A percentile compares a stretch with the other conserved stretches of the same genome.
Evolutionary conservation across 1,140 invertebrate genomes (phyloP).

Genomic region (Drosophila nigromelanica): DNA sequence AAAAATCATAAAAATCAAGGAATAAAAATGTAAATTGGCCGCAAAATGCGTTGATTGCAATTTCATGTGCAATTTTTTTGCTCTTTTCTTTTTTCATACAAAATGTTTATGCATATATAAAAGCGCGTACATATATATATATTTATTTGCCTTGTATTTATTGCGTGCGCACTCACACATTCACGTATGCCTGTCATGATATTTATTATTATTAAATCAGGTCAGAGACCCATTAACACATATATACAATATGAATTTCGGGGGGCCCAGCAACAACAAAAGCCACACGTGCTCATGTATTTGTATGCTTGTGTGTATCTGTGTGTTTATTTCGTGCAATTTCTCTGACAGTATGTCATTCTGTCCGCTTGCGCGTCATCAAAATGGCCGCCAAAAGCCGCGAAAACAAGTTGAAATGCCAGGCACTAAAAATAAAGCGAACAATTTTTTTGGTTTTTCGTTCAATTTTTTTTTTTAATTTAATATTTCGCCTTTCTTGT

Average conservation of each 20-base stretch:
- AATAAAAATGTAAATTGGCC: constrained; percentile 13
- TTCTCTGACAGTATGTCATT: constrained; percentile 38
- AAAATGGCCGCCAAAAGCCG: constrained; percentile 55
- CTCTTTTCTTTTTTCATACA: neutral
- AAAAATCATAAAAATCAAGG: constrained; percentile 11
- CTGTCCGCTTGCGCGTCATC: constrained; percentile 53
- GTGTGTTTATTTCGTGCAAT: constrained; percentile 16
- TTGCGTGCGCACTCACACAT: constrained; percentile 25
- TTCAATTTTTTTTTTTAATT: constrained; percentile 3
- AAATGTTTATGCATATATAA: constrained; percentile 6
- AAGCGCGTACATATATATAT: neutral
- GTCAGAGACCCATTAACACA: constrained; percentile 83
- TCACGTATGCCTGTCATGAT: constrained; percentile 38
- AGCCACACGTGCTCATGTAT: constrained; percentile 24
- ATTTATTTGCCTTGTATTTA: constrained; percentile 17
- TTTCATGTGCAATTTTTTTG: neutral
- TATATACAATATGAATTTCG: constrained; percentile 44
- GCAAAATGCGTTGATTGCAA: constrained; percentile 16
- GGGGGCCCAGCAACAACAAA: constrained; percentile 3
- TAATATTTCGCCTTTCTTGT: neutral
- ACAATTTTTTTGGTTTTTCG: constrained; percentile 33
- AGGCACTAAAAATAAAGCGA: constrained; percentile 42
- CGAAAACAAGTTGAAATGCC: constrained; percentile 41
- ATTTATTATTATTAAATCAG: constrained; percentile 83
- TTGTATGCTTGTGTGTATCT: neutral